Base-by-base conservation (phyloP, 2,113 vertebrate genomes). In the Nycticorax nycticorax region DNA sequence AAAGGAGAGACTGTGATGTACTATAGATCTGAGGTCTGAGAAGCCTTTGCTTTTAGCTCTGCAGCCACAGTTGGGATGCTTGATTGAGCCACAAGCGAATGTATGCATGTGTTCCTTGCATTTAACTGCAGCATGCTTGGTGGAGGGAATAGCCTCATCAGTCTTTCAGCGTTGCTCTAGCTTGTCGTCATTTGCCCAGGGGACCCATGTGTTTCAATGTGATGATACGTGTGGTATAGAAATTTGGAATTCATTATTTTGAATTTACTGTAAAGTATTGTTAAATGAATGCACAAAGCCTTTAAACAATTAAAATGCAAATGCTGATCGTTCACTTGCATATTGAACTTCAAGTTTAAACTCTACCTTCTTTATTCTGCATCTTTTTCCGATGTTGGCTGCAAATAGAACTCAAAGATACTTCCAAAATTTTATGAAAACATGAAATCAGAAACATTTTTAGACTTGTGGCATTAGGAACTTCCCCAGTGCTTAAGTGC, bases 211-310 rank as follows among this genome's bases (percentile, higher is more conserved):
- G 27, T 76, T 84, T 87, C 37, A 30, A 6, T 55, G n/a, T 28
- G 22, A 18, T 56, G 32, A 48, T 41, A 21, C 3, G 6, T 28
- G 30, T 67, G 24, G 47, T 48, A 39, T 0, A 1, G 56, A 39
- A 74, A 82, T 12, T 33, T 75, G 12, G 19, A 60, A 79, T 62
- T 56, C 5, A 22, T 39, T 86, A 14, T 41, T 92, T 83, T 67
- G 11, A 57, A 37, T 76, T 76, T 63, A 23, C 37, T 63, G 41
- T 72, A 23, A 67, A 63, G 7, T 35, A 21, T 72, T 88, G 26
- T 33, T 84, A 66, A 79, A 71, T 35, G 33, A 56, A 19, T 30
- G 12, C 15, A 59, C 17, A 72, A 74, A 79, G 23, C 28, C 52
- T 67, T 35, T 72, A 45, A 75, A 59, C 27, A 79, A 62, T 41